Base-by-base conservation (phyloP, 2,113 vertebrate species). In the Cephalopterus ornatus region DNA sequence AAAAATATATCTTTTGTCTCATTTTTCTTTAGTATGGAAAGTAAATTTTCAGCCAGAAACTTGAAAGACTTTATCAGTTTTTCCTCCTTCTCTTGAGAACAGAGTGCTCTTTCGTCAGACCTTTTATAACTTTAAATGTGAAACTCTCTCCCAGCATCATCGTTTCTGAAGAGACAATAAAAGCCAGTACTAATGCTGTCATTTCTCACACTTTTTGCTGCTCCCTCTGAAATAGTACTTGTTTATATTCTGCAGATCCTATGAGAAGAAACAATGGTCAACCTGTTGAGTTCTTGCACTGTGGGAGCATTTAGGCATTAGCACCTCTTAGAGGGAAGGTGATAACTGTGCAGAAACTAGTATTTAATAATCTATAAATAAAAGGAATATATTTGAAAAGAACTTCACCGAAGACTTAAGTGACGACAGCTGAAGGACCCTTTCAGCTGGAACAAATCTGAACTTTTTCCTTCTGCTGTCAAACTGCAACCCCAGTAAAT, bases 61-160 rank as follows among this genome's bases (percentile, higher is more conserved):
- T 97, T 97, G 89, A 97, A 97, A 97, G 93, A 94, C 93, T 96
- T 95, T 94, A 94, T 92, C 97, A 93, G 71, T 94, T 95, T 96
- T 88, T 92, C 70, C 42, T 89, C 77, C 71, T 96, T 56, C 93
- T 94, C 84, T 47, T 28, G 85, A 97, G 88, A 92, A 86, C 95
- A 94, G 97, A 97, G 96, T 92, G 49, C 73, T 86, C 76, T 95
- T 97, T 89, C 37, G 89, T 93, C 95, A 96, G 91, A 81, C 76
- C 84, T 94, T 97, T 96, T 94, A 95, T 96, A 91, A 91, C 83
- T 93, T 94, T 92, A 93, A 95, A 96, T 90, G 82, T 81, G 92
- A 96, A 88, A 91, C 85, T 84, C 84, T 95, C 87, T 96, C 74
- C 94, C 80, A 73, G 88, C 92, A 92, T 89, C 95, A 70, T 93